These are phyloP conservation scores for Amia ocellicauda DNA, from an alignment of 2,113 vertebrate species.

Conservation along the genomic window DNA sequence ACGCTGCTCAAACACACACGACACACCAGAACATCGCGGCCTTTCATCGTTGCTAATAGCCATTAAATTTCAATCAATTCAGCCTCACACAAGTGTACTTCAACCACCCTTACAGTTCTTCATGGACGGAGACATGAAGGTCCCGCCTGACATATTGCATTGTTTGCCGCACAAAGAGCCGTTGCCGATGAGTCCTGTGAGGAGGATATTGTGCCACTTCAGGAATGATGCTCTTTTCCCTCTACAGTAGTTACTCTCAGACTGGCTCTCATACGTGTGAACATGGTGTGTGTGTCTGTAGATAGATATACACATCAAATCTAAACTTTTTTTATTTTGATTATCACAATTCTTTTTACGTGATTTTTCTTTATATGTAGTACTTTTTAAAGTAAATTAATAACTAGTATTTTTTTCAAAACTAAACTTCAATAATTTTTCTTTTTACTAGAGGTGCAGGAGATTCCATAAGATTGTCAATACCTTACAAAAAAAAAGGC, in stretches of 20 bases:
- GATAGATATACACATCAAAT: no score
- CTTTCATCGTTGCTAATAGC: conserved; percentile 79
- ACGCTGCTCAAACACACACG: conserved; percentile 47
- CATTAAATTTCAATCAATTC: conserved; percentile 91
- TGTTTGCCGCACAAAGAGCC: conserved; percentile 66
- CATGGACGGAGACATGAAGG: conserved; percentile 60
- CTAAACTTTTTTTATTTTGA: no score
- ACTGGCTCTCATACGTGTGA: no score
- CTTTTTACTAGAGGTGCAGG: no score
- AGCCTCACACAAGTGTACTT: conserved; percentile 82
- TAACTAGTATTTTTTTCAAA: no score
- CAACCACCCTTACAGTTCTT: conserved; percentile 67
- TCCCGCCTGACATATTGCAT: conserved; percentile 71
- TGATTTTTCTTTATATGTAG: no score
- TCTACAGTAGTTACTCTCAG: conserved; percentile 21
- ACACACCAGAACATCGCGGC: conserved; percentile 74
- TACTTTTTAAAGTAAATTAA: no score
- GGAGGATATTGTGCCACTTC: conserved; percentile 43
- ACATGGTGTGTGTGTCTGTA: no score
- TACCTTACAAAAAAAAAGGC: no score
- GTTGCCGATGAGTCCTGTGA: conserved; percentile 48
- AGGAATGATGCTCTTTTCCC: conserved; percentile 59
- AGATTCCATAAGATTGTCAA: no score
- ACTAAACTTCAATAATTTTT: no score
- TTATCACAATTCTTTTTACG: no score